Evolutionary conservation across 1,140 invertebrate species (phyloP), one percentile per base, ranked within the genome.

Genomic region (Eriosoma lanigerum): DNA sequence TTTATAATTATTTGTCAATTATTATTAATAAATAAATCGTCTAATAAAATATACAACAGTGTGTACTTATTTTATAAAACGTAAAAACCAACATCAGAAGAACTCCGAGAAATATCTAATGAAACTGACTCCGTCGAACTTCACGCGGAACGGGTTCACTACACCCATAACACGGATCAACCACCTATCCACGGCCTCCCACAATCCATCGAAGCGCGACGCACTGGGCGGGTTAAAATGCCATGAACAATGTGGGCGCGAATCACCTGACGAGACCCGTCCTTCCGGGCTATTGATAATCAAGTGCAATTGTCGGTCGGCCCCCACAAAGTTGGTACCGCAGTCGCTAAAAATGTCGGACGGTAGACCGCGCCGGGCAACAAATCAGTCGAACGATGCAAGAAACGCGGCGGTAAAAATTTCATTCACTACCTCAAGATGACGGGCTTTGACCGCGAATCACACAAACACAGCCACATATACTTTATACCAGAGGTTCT

Each of bases 181-280:
- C 44, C 84, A 82, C 24, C 82, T 66, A 66, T 85, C 84, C 1
- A 83, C 83, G 21, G 84, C 82, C 82, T 84, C 83, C 84, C 84
- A 87, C 46, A 83, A 48, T 10, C 85, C 85, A 26, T 84, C 84
- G 32, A 84, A 83, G 58, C 85, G 82, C 0, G 84, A 82, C 0
- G 82, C 76, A 50, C 48, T 9, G 2, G 85, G 84, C 17, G 83
- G 84, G 50, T 75, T 84, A 60, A 86, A 85, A 52, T 83, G 58
- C 84, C 84, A 85, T 1, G 24, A 3, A 17, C 58, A 62, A 3
- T 4, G 13, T 32, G 29, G 6, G 0, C 0, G 58, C 1, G 19
- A 21, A 1, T n/a, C 52, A 9, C 5, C 19, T 9, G n/a, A 6
- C 5, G 50, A 0, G 19, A 1, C 1, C 10, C n/a, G 52, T 8